Percentiles rank a stretch among this genome's conserved stretches.
These are phyloP conservation scores for Hemiscyllium ocellatum DNA, from an alignment of 2,113 vertebrate genomes.

Conservation along the genomic window DNA sequence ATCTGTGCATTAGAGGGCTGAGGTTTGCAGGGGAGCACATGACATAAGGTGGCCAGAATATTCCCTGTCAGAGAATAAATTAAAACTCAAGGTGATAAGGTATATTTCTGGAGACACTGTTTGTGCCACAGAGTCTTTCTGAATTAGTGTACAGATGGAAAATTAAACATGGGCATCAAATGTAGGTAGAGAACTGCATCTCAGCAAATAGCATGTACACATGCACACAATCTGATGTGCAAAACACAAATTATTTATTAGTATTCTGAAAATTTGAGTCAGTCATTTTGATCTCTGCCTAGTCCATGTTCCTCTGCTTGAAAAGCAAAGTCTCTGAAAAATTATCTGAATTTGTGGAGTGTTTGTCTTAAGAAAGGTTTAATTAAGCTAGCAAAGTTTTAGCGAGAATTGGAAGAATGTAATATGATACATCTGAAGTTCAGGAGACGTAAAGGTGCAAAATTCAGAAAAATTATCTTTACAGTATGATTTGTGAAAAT, in stretches of 20 bases:
- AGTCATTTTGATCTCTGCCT: not conserved
- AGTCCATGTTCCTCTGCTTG: not conserved
- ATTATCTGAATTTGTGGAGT: too few relatives aligned
- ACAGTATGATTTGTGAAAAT: too few relatives aligned
- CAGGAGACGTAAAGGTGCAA: too few relatives aligned
- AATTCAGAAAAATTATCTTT: too few relatives aligned
- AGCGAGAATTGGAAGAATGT: too few relatives aligned
- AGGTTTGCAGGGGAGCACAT: not conserved
- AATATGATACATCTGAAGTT: too few relatives aligned
- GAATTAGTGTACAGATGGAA: not conserved
- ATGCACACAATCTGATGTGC: not conserved
- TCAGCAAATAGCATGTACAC: not conserved
- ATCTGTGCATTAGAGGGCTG: not conserved
- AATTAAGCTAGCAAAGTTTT: too few relatives aligned
- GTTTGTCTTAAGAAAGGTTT: too few relatives aligned
- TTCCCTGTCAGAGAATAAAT: not conserved
- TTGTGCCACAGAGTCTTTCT: not conserved
- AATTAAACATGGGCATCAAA: not conserved
- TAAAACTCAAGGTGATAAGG: not conserved
- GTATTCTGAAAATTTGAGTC: not conserved
- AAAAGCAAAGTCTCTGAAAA: not conserved
- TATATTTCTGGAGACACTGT: not conserved
- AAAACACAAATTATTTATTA: not conserved
- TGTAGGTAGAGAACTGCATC: not conserved
- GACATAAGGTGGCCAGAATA: too few relatives aligned